Evolutionary conservation across 1,140 invertebrate species (phyloP).

Genomic region (Streblospio benedicti): DNA sequence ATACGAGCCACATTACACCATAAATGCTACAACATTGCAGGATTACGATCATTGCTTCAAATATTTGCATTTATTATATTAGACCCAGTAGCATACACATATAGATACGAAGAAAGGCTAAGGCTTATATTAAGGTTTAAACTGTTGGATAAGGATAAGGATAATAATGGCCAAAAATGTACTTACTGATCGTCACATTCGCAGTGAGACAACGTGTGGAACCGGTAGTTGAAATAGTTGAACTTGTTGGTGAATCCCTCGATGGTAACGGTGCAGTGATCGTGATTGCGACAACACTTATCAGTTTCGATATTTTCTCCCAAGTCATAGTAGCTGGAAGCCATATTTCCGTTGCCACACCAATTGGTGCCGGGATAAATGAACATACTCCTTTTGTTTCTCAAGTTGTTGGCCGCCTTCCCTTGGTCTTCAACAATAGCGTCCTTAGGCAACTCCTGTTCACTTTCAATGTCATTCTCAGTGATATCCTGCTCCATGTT

Average conservation of each 20-base stretch:
- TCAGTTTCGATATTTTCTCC: constrained; percentile 69
- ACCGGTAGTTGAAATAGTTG: constrained; percentile 71
- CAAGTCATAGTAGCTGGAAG: constrained; percentile 63
- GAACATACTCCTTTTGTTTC: constrained; percentile 39
- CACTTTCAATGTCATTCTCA: no score
- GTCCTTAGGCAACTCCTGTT: no score
- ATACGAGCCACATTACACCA: no score
- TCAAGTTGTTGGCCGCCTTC: background rate
- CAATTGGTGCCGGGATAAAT: constrained; percentile 74
- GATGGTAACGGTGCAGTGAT: constrained; percentile 73
- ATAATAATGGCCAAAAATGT: background rate
- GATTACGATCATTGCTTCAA: no score
- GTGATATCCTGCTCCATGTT: no score
- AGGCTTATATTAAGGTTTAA: no score
- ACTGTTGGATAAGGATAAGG: no score
- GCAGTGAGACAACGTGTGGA: constrained; percentile 79
- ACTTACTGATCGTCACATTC: constrained; percentile 75
- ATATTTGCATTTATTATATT: no score
- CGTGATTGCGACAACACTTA: constrained; percentile 73
- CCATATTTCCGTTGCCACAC: constrained; percentile 74
- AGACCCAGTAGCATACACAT: no score
- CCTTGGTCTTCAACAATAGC: background rate
- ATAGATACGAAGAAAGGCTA: no score
- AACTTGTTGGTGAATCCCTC: constrained; percentile 66
- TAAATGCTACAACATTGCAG: no score